Evolutionary conservation across 2,113 vertebrate genomes (phyloP).

Genomic region (Crocuta crocuta): DNA sequence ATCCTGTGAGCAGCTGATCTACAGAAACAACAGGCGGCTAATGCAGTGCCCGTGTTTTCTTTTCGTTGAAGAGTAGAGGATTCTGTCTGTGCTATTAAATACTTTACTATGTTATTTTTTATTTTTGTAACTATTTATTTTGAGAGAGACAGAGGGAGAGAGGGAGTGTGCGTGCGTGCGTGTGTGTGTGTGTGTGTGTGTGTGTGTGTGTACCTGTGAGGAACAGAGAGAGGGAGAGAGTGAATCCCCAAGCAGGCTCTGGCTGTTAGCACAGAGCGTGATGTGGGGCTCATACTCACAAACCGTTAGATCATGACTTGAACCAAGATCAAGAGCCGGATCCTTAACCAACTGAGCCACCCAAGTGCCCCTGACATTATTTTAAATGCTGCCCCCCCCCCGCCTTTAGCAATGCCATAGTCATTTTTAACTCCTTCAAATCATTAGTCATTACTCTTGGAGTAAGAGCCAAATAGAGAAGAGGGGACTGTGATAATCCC

Average conservation of each 20-base stretch:
- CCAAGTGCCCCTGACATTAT: neutral
- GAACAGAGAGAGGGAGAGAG: too few relatives aligned
- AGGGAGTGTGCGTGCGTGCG: too few relatives aligned
- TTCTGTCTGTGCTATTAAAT: neutral
- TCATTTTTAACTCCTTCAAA: neutral
- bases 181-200: too few relatives aligned
- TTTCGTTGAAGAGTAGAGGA: neutral
- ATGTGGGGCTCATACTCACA: too few relatives aligned
- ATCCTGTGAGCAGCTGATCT: neutral
- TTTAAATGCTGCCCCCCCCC: neutral
- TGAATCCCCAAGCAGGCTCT: too few relatives aligned
- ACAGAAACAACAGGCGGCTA: neutral
- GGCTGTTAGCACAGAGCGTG: too few relatives aligned
- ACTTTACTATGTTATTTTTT: neutral
- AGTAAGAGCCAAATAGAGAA: neutral
- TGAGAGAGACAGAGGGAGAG: too few relatives aligned
- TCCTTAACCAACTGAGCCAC: too few relatives aligned
- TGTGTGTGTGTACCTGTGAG: too few relatives aligned
- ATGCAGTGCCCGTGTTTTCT: neutral
- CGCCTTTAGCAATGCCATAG: neutral
- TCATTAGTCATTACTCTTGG: neutral
- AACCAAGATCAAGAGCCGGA: too few relatives aligned
- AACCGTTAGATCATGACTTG: too few relatives aligned
- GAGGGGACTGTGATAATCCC: neutral
- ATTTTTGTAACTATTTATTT: neutral